Evolutionary conservation across 2,113 vertebrate species (phyloP).

Genomic region (Prunella himalayana): DNA sequence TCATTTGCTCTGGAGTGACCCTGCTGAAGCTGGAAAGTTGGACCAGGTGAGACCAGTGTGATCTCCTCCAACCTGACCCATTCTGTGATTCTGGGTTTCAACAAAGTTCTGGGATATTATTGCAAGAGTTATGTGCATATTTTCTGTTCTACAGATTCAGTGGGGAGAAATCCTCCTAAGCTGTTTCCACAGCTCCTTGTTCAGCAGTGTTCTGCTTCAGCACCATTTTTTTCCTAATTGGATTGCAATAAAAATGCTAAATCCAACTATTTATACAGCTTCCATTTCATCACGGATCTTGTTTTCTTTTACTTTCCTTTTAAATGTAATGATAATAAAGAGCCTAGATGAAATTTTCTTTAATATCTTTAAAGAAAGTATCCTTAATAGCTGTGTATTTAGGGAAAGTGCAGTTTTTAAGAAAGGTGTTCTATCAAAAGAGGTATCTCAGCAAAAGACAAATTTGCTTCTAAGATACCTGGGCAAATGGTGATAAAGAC

Average conservation of each 20-base stretch:
- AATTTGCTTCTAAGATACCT: neutral
- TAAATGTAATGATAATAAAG: neutral
- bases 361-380: neutral
- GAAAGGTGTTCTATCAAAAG: neutral
- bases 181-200: neutral
- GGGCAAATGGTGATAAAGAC: neutral
- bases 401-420: neutral
- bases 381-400: neutral
- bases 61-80: rapidly evolving
- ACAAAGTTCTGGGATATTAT: neutral
- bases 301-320: neutral
- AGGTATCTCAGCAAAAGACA: neutral
- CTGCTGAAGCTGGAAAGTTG: neutral
- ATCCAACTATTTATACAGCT: neutral
- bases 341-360: neutral
- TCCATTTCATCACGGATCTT: neutral
- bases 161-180: neutral
- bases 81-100: neutral
- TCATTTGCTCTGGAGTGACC: neutral
- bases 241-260: neutral
- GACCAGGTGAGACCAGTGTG: neutral
- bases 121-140: neutral
- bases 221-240: neutral
- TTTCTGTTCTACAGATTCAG: neutral
- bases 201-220: neutral